Evolutionary conservation across 2,797 vertebrate species (phyloP).

Genomic region (Chelmon rostratus): DNA sequence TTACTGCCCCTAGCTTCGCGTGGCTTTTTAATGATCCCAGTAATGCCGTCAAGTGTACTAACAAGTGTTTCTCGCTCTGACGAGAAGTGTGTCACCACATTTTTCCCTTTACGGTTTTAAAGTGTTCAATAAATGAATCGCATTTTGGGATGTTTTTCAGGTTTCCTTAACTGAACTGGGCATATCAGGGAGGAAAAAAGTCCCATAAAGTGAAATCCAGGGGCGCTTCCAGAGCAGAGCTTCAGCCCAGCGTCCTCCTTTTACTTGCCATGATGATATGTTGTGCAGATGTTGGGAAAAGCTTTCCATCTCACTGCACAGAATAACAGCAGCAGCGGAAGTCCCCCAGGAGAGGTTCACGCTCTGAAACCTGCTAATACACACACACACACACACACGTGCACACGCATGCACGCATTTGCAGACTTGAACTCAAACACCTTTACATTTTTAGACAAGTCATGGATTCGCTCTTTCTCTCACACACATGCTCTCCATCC

Average conservation of each 20-base stretch:
- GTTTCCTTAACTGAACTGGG: constrained; percentile 34
- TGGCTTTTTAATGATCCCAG: constrained; percentile 56
- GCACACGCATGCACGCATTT: constrained; percentile 18
- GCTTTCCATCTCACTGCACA: constrained; percentile 78
- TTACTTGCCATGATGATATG: constrained; percentile 71
- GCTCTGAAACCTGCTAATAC: constrained; percentile 53
- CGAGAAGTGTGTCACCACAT: constrained; percentile 27
- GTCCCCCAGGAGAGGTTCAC: constrained; percentile 69
- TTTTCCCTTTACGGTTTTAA: constrained; percentile 22
- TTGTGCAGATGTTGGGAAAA: constrained; percentile 83
- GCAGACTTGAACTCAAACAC: constrained; percentile 46
- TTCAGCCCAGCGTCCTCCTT: constrained; percentile 53
- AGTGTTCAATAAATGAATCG: constrained; percentile 33
- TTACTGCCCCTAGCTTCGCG: constrained; percentile 25
- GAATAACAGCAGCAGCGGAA: constrained; percentile 78
- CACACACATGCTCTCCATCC: constrained; percentile 12
- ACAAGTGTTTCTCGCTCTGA: constrained; percentile 33
- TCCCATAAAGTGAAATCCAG: constrained; percentile 62
- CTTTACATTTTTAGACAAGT: constrained; percentile 41
- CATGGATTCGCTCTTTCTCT: constrained; percentile 13
- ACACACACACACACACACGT: constrained; percentile 27
- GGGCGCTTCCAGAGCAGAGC: constrained; percentile 72
- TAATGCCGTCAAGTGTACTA: constrained; percentile 25
- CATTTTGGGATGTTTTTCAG: constrained; percentile 48
- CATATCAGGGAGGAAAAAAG: constrained; percentile 44